Percentiles rank a stretch among this genome's conserved stretches.
Conservation (phyloP, 2,797 vertebrate genomes). For the Myotis planiceps region DNA sequence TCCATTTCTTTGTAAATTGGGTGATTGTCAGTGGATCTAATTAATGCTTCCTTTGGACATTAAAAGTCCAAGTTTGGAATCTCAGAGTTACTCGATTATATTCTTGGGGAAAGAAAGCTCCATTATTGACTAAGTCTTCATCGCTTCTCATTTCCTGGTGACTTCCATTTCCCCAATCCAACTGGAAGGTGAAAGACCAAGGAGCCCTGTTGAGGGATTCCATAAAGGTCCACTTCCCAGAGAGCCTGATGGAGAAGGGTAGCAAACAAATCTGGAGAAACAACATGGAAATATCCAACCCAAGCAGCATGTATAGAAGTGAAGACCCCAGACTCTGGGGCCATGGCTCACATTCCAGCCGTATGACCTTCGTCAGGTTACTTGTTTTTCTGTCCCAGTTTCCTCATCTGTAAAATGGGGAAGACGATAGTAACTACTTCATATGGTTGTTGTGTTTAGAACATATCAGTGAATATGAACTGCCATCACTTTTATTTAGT, state of each 20-base stretch:
- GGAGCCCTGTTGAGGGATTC: background rate
- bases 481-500: background rate
- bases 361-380: background rate
- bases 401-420: background rate
- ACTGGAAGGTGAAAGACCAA: background rate
- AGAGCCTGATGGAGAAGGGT: background rate
- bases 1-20: slow-evolving; percentile 1
- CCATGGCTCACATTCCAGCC: background rate
- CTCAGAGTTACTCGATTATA: background rate
- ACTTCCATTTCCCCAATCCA: background rate
- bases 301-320: background rate
- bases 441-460: background rate
- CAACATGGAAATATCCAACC: background rate
- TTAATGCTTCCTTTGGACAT: slow-evolving; percentile 30
- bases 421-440: background rate
- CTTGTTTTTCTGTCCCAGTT: background rate
- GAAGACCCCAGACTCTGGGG: background rate
- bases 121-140: background rate
- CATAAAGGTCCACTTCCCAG: background rate
- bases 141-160: background rate
- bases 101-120: background rate
- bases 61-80: slow-evolving; percentile 3
- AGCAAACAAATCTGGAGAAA: background rate
- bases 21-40: background rate
- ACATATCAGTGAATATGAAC: background rate